These are phyloP conservation scores for Sebastes glaucus DNA, from an alignment of 2,797 vertebrate genomes.

Conservation along the genomic window DNA sequence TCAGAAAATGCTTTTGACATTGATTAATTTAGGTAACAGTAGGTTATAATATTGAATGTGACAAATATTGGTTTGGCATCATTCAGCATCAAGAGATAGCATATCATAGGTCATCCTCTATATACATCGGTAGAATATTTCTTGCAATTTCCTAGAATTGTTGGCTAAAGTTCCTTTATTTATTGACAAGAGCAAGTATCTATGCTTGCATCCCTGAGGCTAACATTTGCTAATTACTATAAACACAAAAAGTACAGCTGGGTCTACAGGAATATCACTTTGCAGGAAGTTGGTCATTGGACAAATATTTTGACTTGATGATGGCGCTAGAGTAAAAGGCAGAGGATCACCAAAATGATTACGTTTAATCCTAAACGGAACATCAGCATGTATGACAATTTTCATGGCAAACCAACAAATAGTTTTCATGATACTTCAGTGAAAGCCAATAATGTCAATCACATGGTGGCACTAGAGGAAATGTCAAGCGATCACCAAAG, in stretches of 20 bases:
- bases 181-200: neutral
- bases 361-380: neutral
- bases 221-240: neutral
- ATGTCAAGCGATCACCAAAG: neutral
- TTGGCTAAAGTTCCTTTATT: neutral
- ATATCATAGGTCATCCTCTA: neutral
- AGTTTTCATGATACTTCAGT: neutral
- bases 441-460: neutral
- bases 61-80: neutral
- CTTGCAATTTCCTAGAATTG: neutral
- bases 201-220: neutral
- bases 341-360: neutral
- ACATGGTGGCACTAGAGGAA: neutral
- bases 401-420: neutral
- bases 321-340: neutral
- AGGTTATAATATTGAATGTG: neutral
- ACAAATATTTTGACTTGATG: neutral
- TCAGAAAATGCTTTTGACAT: neutral
- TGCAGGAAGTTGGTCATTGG: neutral
- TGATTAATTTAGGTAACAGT: neutral
- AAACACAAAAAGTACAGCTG: neutral
- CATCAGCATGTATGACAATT: neutral
- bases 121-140: neutral
- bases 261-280: neutral
- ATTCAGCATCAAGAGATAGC: neutral